phyloP scores from a whole-genome alignment of 2,797 vertebrate genomes.

The Sebastes jordani region DNA sequence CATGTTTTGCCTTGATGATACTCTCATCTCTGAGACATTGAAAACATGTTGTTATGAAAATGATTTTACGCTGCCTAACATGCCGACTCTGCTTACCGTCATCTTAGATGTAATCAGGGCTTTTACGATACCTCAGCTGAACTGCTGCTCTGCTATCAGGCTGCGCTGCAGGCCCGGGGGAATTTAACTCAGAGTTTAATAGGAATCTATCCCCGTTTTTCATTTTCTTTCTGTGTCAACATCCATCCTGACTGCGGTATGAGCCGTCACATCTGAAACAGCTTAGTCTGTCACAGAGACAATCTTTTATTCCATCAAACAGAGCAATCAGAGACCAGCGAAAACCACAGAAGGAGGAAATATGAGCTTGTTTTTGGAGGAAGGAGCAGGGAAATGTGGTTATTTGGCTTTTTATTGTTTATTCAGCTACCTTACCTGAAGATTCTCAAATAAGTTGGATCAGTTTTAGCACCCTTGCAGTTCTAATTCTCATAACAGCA shows the following conservation, averaged over 20 bases:
- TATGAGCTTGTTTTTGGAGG: constrained; percentile 30
- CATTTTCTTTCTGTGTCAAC: constrained; percentile 44
- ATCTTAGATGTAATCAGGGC: constrained; percentile 53
- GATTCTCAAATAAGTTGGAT: background rate
- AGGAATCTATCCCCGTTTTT: constrained; percentile 44
- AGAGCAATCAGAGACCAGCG: constrained; percentile 30
- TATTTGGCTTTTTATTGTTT: constrained; percentile 16
- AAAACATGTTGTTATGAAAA: constrained; percentile 52
- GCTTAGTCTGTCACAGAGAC: constrained; percentile 43
- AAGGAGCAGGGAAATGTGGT: constrained; percentile 4
- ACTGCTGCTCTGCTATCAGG: constrained; percentile 24
- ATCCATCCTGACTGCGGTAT: constrained; percentile 46
- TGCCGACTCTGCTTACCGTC: constrained; percentile 38
- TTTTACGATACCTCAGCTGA: constrained; percentile 41
- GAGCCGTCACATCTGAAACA: constrained; percentile 56
- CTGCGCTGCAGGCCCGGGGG: constrained; percentile 31
- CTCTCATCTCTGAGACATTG: constrained; percentile 30
- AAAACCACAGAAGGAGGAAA: constrained; percentile 21
- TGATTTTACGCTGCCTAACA: constrained; percentile 40
- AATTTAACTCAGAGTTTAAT: constrained; percentile 40
- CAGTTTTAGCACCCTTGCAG: background rate
- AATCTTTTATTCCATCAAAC: constrained; percentile 53
- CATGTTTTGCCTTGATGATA: constrained; percentile 28
- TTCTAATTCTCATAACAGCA: background rate
- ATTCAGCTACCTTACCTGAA: constrained; percentile 11